Conservation (phyloP, 2,113 vertebrate species). For the Serinus canaria region DNA sequence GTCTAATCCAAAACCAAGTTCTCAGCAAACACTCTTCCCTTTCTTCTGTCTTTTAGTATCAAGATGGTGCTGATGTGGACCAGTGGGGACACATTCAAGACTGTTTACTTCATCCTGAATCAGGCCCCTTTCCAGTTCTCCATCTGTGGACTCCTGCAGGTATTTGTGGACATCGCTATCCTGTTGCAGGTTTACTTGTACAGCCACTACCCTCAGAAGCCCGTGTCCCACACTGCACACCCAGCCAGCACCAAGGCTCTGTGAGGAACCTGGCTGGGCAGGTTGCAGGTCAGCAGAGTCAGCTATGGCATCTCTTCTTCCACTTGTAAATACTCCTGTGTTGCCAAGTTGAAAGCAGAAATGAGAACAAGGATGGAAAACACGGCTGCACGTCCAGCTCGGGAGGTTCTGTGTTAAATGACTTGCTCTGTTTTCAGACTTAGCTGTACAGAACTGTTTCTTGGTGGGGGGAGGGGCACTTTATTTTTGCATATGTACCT, state of each 20-base stretch:
- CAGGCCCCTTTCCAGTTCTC: slow-evolving; percentile 95
- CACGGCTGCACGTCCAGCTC: neutral
- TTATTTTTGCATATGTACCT: slow-evolving; percentile 33
- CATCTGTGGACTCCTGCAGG: slow-evolving; percentile 91
- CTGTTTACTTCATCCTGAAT: slow-evolving; percentile 91
- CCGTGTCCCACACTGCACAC: slow-evolving; percentile 78
- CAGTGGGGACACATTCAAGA: slow-evolving; percentile 96
- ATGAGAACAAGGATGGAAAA: neutral
- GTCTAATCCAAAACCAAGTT: neutral
- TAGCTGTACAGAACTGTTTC: slow-evolving; percentile 10
- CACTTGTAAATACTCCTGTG: neutral
- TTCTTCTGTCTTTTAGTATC: slow-evolving; percentile 74
- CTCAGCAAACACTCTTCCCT: neutral
- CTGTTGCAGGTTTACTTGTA: slow-evolving; percentile 92
- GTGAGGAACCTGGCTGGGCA: slow-evolving; percentile 55
- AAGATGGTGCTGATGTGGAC: slow-evolving; percentile 99
- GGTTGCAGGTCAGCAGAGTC: neutral
- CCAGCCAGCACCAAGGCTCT: slow-evolving; percentile 91
- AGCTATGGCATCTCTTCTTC: neutral
- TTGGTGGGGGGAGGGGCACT: neutral
- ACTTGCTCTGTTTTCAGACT: slow-evolving; percentile 4
- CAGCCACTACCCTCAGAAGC: slow-evolving; percentile 86
- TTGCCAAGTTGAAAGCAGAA: neutral
- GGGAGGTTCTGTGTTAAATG: neutral
- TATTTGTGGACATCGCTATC: slow-evolving; percentile 90